Conservation (phyloP, 2,113 vertebrate species). For the Entomyzon cyanotis region DNA sequence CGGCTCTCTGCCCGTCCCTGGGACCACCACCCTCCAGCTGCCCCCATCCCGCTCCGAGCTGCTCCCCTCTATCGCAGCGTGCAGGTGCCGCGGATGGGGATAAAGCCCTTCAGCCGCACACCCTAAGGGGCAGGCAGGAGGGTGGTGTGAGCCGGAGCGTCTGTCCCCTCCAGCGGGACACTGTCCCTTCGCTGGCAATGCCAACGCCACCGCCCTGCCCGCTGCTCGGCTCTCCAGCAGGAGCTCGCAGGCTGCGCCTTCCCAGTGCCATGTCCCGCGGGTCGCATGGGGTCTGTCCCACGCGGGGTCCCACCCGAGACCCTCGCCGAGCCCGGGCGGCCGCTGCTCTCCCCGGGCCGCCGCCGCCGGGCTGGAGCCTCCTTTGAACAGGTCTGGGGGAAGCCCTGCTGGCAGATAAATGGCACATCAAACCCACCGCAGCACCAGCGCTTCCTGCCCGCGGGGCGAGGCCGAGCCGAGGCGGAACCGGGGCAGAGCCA, state of each 20-base stretch:
- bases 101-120: rapidly evolving
- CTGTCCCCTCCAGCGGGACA: neutral
- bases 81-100: neutral
- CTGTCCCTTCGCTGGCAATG: neutral
- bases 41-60: rapidly evolving
- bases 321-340: rapidly evolving
- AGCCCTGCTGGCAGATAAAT: neutral
- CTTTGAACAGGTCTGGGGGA: neutral
- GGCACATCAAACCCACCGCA: neutral
- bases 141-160: rapidly evolving
- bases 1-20: neutral
- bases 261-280: rapidly evolving
- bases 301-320: too few species aligned
- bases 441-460: neutral
- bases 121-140: neutral
- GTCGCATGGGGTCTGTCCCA: neutral
- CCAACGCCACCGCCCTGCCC: neutral
- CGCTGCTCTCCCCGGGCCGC: neutral
- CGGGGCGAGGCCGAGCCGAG: neutral
- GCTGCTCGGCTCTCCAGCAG: neutral
- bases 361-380: neutral
- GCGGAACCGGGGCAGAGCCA: too few species aligned
- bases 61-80: neutral
- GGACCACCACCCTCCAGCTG: neutral
- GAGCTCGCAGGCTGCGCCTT: rapidly evolving